phyloP scores from a whole-genome alignment of 2,113 vertebrate species.

The Eudorcas thomsonii region DNA sequence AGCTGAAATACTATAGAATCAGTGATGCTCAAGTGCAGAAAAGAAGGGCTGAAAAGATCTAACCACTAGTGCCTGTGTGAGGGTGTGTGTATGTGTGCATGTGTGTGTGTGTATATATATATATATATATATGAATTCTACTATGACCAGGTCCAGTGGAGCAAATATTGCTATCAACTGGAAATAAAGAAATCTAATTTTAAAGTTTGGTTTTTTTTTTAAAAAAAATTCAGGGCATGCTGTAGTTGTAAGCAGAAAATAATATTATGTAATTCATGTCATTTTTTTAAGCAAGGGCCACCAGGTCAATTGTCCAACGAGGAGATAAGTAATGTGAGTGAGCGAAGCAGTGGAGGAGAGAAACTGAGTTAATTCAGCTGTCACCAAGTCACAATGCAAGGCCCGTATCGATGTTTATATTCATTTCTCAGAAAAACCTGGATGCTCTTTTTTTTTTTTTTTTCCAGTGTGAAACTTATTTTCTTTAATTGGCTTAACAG shows the following conservation, averaged over 20 bases:
- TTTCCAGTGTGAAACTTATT: background rate
- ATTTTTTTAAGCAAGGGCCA: background rate
- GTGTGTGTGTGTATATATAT: rapidly evolving
- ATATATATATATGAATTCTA: background rate
- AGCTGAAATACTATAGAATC: background rate
- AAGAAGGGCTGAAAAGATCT: background rate
- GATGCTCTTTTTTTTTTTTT: background rate
- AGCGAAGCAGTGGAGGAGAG: background rate
- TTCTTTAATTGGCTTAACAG: background rate
- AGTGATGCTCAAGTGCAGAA: background rate
- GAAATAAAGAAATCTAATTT: background rate
- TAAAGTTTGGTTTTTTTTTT: background rate
- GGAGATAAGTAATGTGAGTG: background rate
- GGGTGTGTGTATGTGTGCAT: too few relatives aligned
- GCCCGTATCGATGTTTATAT: too few relatives aligned
- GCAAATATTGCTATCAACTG: background rate
- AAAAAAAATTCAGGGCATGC: too few relatives aligned
- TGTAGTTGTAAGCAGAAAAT: background rate
- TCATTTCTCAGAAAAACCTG: background rate
- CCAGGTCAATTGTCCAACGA: background rate
- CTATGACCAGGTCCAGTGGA: background rate
- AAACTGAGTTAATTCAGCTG: background rate
- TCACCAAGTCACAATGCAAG: background rate
- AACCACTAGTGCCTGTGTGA: too few relatives aligned
- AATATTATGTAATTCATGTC: background rate